A percentile compares a stretch with the other conserved stretches of the same genome.
Evolutionary conservation across 2,113 vertebrate species (phyloP).

Genomic region (Nerophis lumbriciformis): DNA sequence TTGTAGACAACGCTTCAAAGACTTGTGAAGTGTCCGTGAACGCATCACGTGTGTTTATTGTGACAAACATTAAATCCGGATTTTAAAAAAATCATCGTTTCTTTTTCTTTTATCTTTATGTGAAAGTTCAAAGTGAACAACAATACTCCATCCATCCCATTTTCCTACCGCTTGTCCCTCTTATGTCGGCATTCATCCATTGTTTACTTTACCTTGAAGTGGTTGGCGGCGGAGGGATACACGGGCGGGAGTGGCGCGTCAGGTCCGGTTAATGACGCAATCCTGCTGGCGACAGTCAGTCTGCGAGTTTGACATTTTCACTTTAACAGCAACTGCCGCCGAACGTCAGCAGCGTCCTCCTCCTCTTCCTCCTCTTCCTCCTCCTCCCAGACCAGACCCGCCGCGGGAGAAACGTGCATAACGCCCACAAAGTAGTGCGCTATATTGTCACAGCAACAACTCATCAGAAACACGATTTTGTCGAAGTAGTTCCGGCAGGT

Average conservation of each 20-base stretch:
- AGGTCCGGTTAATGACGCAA: conserved; percentile 80
- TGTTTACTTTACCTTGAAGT: conserved; percentile 7
- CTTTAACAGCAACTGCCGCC: conserved; percentile 78
- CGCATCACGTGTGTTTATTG: not conserved
- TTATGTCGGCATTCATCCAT: too few relatives aligned
- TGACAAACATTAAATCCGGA: not conserved
- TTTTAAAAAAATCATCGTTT: too few relatives aligned
- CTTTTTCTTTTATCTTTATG: too few relatives aligned
- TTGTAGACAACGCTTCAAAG: too few relatives aligned
- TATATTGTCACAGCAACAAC: too few relatives aligned
- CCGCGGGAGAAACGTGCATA: conserved; percentile 5
- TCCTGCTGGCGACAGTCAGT: conserved; percentile 76
- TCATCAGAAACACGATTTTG: too few relatives aligned
- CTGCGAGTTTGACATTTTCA: conserved; percentile 83
- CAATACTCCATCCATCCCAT: too few relatives aligned
- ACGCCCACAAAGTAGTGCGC: too few relatives aligned
- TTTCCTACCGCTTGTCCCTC: too few relatives aligned
- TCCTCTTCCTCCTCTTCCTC: too few relatives aligned
- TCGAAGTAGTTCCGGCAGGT: too few relatives aligned
- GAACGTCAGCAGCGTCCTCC: conserved; percentile 66
- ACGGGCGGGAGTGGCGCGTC: conserved; percentile 56
- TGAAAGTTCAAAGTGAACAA: too few relatives aligned
- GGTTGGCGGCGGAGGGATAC: conserved; percentile 70
- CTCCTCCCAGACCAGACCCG: conserved; percentile 38
- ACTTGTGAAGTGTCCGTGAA: not conserved